Base-by-base conservation (phyloP, 2,797 vertebrate species). In the Argentina silus region DNA sequence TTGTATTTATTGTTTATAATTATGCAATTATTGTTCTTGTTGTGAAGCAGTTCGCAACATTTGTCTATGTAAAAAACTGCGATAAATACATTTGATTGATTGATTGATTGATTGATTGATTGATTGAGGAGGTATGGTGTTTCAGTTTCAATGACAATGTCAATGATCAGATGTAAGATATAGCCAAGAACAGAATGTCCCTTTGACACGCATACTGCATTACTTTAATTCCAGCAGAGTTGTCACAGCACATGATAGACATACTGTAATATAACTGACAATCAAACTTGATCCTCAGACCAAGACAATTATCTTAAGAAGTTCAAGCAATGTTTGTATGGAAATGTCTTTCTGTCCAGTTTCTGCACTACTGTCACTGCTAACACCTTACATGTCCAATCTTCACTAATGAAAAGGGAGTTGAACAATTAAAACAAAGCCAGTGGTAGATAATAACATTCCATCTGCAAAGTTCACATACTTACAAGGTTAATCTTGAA, bases 401-500 rank as follows among this genome's bases (percentile, higher is more conserved):
- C 47, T 69, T 45, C 23, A 47, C 19, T 61, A 42, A 73, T 48
- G 67, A 76, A 64, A 43, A 6, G 14, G 50, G 11, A 47, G 12
- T 6, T 43, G 27, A 15, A 42, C 4, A 3, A 9, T 75, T 61
- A 59, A 80, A 60, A 61, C 71, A 65, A 62, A 64, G 71, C 66
- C 78, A 55, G 48, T 67, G 64, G 56, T 68, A 81, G 15, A 77
- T 74, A 74, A 57, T 65, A 61, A 73, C 66, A 71, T 60, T 66
- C 74, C 83, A 73, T 67, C 72, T 19, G 62, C 69, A 84, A 88
- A 86, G 82, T 89, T 91, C 83, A 79, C 64, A 72, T 80, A 85
- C 21, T 21, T 81, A 84, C 83, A 87, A 90, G 82, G 84, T 89
- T 89, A 84, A 86, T 88, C 78, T 70, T 69, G 66, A 69, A 73